Evolutionary conservation across 2,113 vertebrate species (phyloP).

Genomic region (Atherinomorus stipes): DNA sequence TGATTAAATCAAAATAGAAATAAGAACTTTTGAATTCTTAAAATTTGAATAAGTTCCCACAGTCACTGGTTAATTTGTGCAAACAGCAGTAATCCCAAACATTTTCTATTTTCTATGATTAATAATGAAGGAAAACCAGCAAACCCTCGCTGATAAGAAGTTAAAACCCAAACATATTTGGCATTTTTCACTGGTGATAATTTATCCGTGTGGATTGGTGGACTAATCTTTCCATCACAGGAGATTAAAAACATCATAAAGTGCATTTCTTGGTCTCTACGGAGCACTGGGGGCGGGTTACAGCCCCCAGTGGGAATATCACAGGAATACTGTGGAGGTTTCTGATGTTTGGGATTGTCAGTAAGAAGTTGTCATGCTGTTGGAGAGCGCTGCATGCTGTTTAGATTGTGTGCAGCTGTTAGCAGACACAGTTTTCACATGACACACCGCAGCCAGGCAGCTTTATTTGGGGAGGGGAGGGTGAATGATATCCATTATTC

Average conservation of each 20-base stretch:
- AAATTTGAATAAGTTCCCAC: too few relatives aligned
- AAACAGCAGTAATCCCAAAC: too few relatives aligned
- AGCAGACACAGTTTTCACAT: conserved; percentile 40
- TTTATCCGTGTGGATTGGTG: too few relatives aligned
- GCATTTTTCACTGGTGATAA: too few relatives aligned
- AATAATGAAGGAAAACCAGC: too few relatives aligned
- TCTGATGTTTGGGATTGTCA: neutral
- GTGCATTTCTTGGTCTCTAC: neutral
- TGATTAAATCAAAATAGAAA: too few relatives aligned
- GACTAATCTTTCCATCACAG: neutral
- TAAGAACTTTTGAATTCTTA: too few relatives aligned
- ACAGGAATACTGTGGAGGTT: conserved; percentile 4
- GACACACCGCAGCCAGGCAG: conserved; percentile 44
- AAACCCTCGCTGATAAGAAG: too few relatives aligned
- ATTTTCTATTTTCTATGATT: too few relatives aligned
- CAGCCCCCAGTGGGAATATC: conserved; percentile 2
- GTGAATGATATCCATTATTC: conserved; percentile 39
- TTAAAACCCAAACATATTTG: too few relatives aligned
- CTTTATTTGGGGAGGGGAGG: neutral
- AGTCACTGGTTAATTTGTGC: too few relatives aligned
- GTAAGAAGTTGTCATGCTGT: conserved; percentile 23
- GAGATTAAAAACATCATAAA: conserved; percentile 10
- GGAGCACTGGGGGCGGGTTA: neutral
- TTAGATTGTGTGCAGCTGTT: conserved; percentile 50
- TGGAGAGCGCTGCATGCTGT: conserved; percentile 15